A percentile compares a stretch with the other conserved stretches of the same genome.
Evolutionary conservation across 2,113 vertebrate genomes (phyloP).

Genomic region (Xiphias gladius): DNA sequence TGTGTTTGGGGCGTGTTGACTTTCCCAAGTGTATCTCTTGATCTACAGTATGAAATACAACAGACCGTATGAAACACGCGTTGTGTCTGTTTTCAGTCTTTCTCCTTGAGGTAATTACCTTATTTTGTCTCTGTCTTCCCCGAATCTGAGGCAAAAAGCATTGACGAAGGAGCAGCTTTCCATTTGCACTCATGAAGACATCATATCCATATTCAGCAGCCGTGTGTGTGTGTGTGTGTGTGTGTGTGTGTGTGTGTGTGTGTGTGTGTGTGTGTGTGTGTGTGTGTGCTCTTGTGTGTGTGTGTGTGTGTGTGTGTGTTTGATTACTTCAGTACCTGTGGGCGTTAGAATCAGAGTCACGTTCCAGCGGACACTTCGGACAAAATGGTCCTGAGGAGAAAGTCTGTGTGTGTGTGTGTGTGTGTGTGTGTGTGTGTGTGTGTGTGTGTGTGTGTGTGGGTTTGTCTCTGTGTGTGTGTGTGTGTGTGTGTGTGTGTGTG

Average conservation of each 20-base stretch:
- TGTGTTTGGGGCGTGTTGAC: not conserved
- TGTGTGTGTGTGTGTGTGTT: conserved; percentile 13
- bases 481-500: conserved; percentile 18
- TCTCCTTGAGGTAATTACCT: too few species aligned
- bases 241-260: conserved; percentile 11
- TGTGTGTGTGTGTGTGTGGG: not conserved
- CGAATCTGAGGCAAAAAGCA: conserved; percentile 7
- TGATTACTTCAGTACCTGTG: conserved; percentile 19
- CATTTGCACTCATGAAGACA: conserved; percentile 48
- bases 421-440: too few species aligned
- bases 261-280: too few species aligned
- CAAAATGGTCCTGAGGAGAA: conserved; percentile 51
- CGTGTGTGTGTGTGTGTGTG: conserved; percentile 28
- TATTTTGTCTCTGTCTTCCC: not conserved
- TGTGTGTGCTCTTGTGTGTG: conserved; percentile 24
- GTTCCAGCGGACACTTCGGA: conserved; percentile 70
- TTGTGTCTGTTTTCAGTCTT: too few species aligned
- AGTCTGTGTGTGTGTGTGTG: not conserved
- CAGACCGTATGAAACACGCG: too few species aligned
- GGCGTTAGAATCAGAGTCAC: conserved; percentile 68
- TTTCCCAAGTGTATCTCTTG: not conserved
- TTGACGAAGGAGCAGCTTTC: conserved; percentile 1
- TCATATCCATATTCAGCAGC: conserved; percentile 47
- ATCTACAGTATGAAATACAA: not conserved
- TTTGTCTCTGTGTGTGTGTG: too few species aligned